Conservation (phyloP, 2,113 vertebrate species). For the Tychaedon coryphoeus region DNA sequence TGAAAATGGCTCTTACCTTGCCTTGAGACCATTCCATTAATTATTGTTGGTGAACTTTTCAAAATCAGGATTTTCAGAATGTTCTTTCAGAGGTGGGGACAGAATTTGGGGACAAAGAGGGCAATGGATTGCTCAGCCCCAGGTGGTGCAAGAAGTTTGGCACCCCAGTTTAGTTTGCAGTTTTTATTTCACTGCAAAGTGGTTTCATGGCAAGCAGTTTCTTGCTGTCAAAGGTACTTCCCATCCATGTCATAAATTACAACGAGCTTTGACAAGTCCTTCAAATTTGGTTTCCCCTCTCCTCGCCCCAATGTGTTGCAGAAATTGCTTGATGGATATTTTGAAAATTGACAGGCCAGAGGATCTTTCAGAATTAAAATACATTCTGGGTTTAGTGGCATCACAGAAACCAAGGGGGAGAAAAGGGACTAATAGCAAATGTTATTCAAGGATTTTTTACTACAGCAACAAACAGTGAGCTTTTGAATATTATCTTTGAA, state of each 20-base stretch:
- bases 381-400: background rate
- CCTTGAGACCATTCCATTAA: background rate
- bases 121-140: background rate
- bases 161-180: background rate
- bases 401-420: background rate
- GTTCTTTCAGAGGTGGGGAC: background rate
- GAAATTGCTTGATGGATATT: constrained; percentile 40
- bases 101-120: background rate
- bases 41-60: background rate
- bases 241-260: constrained; percentile 30
- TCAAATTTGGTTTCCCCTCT: constrained; percentile 41
- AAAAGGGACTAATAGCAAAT: background rate
- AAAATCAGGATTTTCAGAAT: background rate
- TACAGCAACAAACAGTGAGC: background rate
- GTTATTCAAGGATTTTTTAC: background rate
- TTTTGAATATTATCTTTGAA: background rate
- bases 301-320: background rate
- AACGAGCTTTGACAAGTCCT: constrained; percentile 42
- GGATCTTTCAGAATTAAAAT: constrained; percentile 22
- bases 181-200: constrained; percentile 25
- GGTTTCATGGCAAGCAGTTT: constrained; percentile 10
- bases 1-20: background rate
- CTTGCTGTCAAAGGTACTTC: constrained; percentile 36
- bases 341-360: constrained; percentile 18
- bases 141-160: background rate